Evolutionary conservation across 2,888 invertebrate species (phyloP).

Genomic region (Andrena flavipes): DNA sequence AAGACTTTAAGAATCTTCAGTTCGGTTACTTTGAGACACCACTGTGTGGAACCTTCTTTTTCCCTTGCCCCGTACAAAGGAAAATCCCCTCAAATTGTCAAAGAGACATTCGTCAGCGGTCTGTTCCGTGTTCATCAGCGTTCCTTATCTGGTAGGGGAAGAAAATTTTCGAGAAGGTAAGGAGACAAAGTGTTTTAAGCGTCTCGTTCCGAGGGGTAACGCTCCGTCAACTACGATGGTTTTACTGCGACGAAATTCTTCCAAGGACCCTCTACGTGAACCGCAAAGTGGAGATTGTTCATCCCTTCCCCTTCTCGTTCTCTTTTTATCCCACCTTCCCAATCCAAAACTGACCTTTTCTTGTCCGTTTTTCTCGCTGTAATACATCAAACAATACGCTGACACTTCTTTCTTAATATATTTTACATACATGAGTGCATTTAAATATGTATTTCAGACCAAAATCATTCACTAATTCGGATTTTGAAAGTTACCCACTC

Average conservation of each 20-base stretch:
- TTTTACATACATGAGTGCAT: no score
- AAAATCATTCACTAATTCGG: no score
- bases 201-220: slow-evolving; percentile 76
- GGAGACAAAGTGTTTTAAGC: slow-evolving; percentile 76
- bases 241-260: slow-evolving; percentile 70
- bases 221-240: slow-evolving; percentile 73
- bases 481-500: no score
- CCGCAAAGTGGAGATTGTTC: slow-evolving; percentile 51
- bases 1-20: slow-evolving; percentile 21
- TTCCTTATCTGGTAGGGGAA: slow-evolving; percentile 58
- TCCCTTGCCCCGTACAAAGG: slow-evolving; percentile 38
- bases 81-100: slow-evolving; percentile 55
- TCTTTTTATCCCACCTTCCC: slow-evolving; percentile 18
- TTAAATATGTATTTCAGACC: no score
- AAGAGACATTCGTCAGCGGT: slow-evolving; percentile 60
- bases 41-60: background rate
- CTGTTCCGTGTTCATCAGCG: slow-evolving; percentile 59
- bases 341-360: slow-evolving; percentile 23
- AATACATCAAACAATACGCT: background rate
- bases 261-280: slow-evolving; percentile 67
- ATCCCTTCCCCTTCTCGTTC: slow-evolving; percentile 33
- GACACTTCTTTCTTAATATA: no score
- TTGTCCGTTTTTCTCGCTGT: background rate
- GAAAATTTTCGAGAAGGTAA: slow-evolving; percentile 60
- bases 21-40: slow-evolving; percentile 6